Evolutionary conservation across 2,797 vertebrate genomes (phyloP).

Genomic region (Sarcophilus harrisii): DNA sequence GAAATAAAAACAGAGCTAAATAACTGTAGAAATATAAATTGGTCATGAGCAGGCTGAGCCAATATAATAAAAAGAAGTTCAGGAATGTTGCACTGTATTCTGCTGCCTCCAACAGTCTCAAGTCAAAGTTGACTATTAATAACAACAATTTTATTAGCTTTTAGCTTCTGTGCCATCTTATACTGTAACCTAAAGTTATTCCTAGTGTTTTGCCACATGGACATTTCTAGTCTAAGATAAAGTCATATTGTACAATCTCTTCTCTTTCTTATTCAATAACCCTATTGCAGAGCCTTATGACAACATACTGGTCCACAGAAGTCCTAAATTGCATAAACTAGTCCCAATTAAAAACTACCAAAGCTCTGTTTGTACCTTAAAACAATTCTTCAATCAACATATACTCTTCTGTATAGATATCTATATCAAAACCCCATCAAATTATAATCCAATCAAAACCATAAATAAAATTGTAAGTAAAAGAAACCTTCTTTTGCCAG

Average conservation of each 20-base stretch:
- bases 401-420: constrained; percentile 27
- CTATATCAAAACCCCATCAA: too few species aligned
- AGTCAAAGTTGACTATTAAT: background rate
- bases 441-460: background rate
- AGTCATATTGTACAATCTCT: background rate
- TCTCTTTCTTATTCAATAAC: background rate
- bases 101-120: background rate
- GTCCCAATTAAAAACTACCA: constrained; percentile 14
- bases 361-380: constrained; percentile 17
- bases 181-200: background rate
- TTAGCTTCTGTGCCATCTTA: background rate
- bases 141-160: background rate
- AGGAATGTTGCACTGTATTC: background rate
- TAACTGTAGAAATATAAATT: background rate
- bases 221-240: constrained; percentile 11
- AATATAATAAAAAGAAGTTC: background rate
- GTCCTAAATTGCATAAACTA: constrained; percentile 16
- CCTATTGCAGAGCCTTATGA: constrained; percentile 29
- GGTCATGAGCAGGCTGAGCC: background rate
- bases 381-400: constrained; percentile 26
- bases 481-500: constrained; percentile 9
- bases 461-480: background rate
- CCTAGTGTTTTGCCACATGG: background rate
- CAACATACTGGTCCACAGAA: background rate
- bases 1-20: background rate